Base-by-base conservation (phyloP, 1,140 invertebrate genomes). In the Lepidostoma basale region DNA sequence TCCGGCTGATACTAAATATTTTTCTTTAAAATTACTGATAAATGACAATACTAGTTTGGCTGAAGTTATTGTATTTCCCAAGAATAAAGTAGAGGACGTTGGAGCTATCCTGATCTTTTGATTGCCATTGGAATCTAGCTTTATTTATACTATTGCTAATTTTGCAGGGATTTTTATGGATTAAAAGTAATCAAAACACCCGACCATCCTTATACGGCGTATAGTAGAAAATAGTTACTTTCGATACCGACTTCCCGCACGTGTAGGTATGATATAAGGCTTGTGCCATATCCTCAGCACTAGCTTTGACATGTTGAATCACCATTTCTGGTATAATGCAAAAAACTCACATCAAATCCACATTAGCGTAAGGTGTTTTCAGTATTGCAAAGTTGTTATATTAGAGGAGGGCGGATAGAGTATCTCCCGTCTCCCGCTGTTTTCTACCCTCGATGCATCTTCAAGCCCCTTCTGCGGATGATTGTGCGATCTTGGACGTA, bases 1-100 rank as follows among this genome's bases (percentile, higher is more conserved):
- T 23, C 39, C 25, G 39, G 26, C 39, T 60, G 56, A 60, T 26
- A 25, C 22, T 33, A 39, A 60, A 44, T 23, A 60, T 42, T 60
- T 28, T 60, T 39, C 22, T 39, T 59, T 39, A 59, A 59, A 47
- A 63, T 23, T 47, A 72, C 70, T 68, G 70, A 72, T 72, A 69
- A 72, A 68, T 68, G 70, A 72, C 70, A 72, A 72, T 72, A 72
- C 56, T 72, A 66, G 59, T 36, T 70, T 58, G 69, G 49, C 36
- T 42, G 59, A 62, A 44, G 45, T 26, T n/a, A 63, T 68, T 47
- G 44, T 72, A 44, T 71, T 65, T 62, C 49, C 66, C 45, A 20
- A 42, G 52, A 42, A 42, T 62, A 42, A 54, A 52, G 52, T 56
- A 56, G 28, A 56, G 10, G 52, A 18, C 18, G 52, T 28, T 36